These are phyloP conservation scores for Stegastes partitus DNA, from an alignment of 2,113 vertebrate genomes.

Conservation along the genomic window DNA sequence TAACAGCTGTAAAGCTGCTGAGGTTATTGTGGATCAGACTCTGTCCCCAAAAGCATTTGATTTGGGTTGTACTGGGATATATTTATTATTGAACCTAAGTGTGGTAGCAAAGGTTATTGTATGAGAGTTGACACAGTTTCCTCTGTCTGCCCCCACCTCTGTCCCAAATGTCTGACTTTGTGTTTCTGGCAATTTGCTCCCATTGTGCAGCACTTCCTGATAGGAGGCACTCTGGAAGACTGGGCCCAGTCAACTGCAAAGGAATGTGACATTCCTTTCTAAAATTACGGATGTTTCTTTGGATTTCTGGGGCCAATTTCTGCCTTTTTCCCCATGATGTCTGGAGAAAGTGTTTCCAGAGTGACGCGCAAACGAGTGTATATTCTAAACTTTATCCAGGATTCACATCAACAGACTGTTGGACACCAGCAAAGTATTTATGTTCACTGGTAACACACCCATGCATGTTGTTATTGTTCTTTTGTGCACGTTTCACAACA, in stretches of 20 bases:
- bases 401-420: constrained; percentile 32
- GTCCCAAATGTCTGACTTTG: constrained; percentile 81
- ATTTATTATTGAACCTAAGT: constrained; percentile 36
- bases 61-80: neutral
- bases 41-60: constrained; percentile 1
- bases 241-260: constrained; percentile 84
- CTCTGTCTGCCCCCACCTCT: constrained; percentile 72
- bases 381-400: constrained; percentile 22
- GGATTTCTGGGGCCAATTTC: constrained; percentile 76
- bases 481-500: constrained; percentile 34
- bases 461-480: constrained; percentile 29
- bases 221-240: constrained; percentile 81
- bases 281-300: constrained; percentile 84
- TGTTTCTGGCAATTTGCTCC: constrained; percentile 85
- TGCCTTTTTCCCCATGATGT: constrained; percentile 70
- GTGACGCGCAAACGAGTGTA: constrained; percentile 27
- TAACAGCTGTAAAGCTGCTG: neutral
- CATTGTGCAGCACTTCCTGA: constrained; percentile 86
- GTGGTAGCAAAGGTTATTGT: constrained; percentile 50
- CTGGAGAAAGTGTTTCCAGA: constrained; percentile 76
- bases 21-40: neutral
- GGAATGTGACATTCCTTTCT: constrained; percentile 84
- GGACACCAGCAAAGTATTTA: constrained; percentile 39
- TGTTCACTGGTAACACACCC: constrained; percentile 21
- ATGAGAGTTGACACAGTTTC: constrained; percentile 74